phyloP scores from a whole-genome alignment of 2,888 invertebrate genomes.

The Colostygia pectinataria region DNA sequence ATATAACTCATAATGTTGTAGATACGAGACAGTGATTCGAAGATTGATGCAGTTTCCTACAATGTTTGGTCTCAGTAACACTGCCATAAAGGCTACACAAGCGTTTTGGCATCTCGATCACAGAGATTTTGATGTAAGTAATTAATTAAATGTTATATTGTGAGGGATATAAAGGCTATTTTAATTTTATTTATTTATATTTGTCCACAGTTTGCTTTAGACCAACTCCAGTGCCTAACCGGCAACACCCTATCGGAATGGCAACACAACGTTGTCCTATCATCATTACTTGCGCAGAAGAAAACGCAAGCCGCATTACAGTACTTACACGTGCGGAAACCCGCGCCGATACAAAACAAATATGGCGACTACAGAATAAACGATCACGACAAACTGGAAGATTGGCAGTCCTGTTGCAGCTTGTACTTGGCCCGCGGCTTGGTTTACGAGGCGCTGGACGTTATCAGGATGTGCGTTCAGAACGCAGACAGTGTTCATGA shows the following conservation, averaged over 20 bases:
- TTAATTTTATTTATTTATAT: background rate
- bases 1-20: constrained; percentile 33
- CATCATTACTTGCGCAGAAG: constrained; percentile 85
- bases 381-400: constrained; percentile 68
- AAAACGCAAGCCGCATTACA: constrained; percentile 87
- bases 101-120: constrained; percentile 96
- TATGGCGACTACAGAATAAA: constrained; percentile 41
- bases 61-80: constrained; percentile 89
- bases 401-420: constrained; percentile 81
- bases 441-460: constrained; percentile 86
- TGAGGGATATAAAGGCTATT: too few species aligned
- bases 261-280: constrained; percentile 88
- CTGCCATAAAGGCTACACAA: constrained; percentile 90
- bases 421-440: constrained; percentile 85
- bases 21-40: constrained; percentile 85
- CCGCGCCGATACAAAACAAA: constrained; percentile 75
- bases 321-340: constrained; percentile 85
- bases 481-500: constrained; percentile 55
- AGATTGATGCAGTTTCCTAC: constrained; percentile 91
- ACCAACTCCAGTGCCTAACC: constrained; percentile 85
- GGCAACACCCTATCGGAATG: constrained; percentile 84
- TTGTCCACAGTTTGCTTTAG: constrained; percentile 82
- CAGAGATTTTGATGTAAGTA: constrained; percentile 88
- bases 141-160: too few species aligned
- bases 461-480: constrained; percentile 81